A percentile compares a stretch with the other conserved stretches of the same genome.
Conservation (phyloP, 2,888 invertebrate species). For the Phalera bucephala region DNA sequence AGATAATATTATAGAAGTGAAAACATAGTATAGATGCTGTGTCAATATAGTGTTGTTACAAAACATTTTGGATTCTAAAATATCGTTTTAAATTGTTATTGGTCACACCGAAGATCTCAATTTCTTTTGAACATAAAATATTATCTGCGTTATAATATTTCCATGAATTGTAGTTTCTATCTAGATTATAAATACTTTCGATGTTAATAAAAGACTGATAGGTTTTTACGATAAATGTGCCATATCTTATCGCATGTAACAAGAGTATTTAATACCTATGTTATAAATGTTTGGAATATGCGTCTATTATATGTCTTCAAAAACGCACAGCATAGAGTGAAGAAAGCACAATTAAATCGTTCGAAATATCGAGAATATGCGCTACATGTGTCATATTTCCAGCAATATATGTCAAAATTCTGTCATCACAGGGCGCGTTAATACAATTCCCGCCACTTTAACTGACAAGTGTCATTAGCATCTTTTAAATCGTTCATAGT, state of each 20-base stretch:
- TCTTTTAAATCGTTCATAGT: too few relatives aligned
- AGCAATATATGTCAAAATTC: too few relatives aligned
- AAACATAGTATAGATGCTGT: constrained; percentile 22
- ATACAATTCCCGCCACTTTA: too few relatives aligned
- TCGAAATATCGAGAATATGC: too few relatives aligned
- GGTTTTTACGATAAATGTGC: constrained; percentile 71
- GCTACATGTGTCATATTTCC: too few relatives aligned
- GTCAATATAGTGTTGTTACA: constrained; percentile 10
- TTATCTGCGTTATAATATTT: too few relatives aligned
- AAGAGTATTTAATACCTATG: constrained; percentile 30
- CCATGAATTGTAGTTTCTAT: background rate
- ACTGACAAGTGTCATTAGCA: too few relatives aligned
- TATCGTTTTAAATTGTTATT: constrained; percentile 17
- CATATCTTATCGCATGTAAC: constrained; percentile 57
- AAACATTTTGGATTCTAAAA: constrained; percentile 9
- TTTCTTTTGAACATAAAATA: constrained; percentile 15
- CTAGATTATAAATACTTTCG: constrained; percentile 39
- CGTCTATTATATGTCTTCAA: too few relatives aligned
- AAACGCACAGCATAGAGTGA: too few relatives aligned
- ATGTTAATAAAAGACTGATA: constrained; percentile 75
- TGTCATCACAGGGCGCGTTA: too few relatives aligned
- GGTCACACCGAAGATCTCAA: constrained; percentile 29
- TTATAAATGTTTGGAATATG: constrained; percentile 1
- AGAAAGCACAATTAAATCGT: too few relatives aligned
- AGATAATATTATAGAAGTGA: constrained; percentile 32